phyloP scores from a whole-genome alignment of 2,888 invertebrate genomes.

The Pheosia tremula region DNA sequence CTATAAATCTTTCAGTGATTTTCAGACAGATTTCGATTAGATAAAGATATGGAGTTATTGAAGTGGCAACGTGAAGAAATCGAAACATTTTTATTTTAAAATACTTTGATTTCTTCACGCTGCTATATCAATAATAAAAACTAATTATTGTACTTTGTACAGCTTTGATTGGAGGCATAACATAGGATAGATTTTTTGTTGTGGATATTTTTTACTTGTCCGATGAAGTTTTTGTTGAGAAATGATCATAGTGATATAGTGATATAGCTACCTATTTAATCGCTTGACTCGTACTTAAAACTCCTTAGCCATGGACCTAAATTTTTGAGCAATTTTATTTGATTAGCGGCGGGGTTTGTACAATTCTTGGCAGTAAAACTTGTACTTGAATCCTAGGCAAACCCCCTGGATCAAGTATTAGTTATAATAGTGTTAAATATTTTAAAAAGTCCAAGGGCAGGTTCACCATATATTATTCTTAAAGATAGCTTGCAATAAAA shows the following conservation, averaged over 20 bases:
- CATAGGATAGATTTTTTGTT: background rate
- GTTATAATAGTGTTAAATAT: no score
- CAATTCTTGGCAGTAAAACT: background rate
- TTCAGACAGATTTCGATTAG: conserved; percentile 27
- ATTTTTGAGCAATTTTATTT: background rate
- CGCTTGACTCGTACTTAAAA: background rate
- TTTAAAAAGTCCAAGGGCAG: no score
- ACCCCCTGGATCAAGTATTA: no score
- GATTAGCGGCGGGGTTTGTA: background rate
- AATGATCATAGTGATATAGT: background rate
- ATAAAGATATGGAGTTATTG: conserved; percentile 20
- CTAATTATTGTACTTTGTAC: background rate
- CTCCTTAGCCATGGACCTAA: background rate
- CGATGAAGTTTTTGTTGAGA: background rate
- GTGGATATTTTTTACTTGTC: background rate
- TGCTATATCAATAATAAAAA: background rate
- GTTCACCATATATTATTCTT: no score
- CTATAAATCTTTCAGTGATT: conserved; percentile 19
- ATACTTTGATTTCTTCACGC: no score
- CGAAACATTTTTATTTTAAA: conserved; percentile 3
- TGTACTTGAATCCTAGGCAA: no score
- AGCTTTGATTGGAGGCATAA: background rate
- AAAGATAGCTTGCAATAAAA: no score
- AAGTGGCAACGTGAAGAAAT: conserved; percentile 18
- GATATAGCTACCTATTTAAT: background rate